Evolutionary conservation across 2,113 vertebrate genomes (phyloP).

Genomic region (Anas platyrhynchos): DNA sequence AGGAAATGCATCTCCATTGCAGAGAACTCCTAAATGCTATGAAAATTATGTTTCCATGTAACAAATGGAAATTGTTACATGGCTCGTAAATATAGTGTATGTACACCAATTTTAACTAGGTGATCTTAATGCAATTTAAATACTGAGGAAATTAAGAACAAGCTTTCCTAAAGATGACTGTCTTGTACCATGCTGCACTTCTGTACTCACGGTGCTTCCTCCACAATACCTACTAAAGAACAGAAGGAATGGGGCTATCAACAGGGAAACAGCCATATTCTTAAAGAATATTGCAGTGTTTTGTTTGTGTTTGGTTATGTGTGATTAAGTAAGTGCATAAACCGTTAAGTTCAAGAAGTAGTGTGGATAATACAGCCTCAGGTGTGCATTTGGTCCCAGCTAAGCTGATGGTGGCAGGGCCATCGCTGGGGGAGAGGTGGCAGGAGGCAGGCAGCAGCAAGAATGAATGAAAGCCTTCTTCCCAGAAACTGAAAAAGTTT

Average conservation of each 20-base stretch:
- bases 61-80: not conserved
- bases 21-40: not conserved
- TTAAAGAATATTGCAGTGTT: accelerated
- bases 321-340: not conserved
- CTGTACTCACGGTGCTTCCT: not conserved
- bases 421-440: not conserved
- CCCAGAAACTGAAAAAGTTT: not conserved
- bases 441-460: not conserved
- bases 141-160: not conserved
- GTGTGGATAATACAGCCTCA: not conserved
- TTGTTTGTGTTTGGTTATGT: not conserved
- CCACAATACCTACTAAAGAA: not conserved
- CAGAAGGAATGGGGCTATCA: not conserved
- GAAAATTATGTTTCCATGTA: not conserved
- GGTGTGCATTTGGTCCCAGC: not conserved
- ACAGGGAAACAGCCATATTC: not conserved
- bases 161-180: not conserved
- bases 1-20: not conserved
- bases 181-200: not conserved
- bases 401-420: not conserved
- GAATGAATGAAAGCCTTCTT: not conserved
- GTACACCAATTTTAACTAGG: not conserved
- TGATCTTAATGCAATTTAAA: not conserved
- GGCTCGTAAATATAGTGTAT: not conserved
- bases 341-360: not conserved